Evolutionary conservation across 1,140 invertebrate species (phyloP), one percentile per base, ranked within the genome.

Genomic region (Triops longicaudatus): DNA sequence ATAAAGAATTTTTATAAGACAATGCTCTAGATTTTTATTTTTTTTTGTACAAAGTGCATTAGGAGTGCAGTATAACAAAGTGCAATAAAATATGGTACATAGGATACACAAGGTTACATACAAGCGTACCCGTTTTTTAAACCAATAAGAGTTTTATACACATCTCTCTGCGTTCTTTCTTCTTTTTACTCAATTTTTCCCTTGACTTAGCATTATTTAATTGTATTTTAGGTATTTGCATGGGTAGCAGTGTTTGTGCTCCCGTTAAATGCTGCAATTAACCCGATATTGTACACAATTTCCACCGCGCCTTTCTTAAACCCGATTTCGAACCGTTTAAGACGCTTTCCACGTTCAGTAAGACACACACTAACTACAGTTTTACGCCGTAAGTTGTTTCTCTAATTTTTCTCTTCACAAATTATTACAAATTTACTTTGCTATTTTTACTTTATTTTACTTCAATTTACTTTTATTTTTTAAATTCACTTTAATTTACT

Each of bases 201-300:
- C 43, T 0, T 3, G 22, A 63, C 10, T 37, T 37, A 37, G 7
- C 7, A 37, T 7, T 37, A 7, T 44, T 71, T 14, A 5, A 63
- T 6, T 17, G 5, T 1, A 4, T 44, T n/a, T 26, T 37, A 82
- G 77, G 81, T 82, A 3, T 83, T 80, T 79, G 85, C 85, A 0
- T 86, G 85, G 85, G 82, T 86, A 17, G 85, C 85, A 10, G 85
- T 86, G 0, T 86, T 86, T 79, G 79, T 86, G 10, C 79, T 86
- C 26, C 85, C 85, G 0, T 80, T 86, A 26, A 86, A 86, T 79
- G 84, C 85, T 0, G 85, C 85, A 50, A 80, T 86, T n/a, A 86
- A 86, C 79, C 85, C 85, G 9, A 80, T 86, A 0, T 80, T 86
- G 3, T 86, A 86, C 79, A 86, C 85, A 63, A 63, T 63, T n/a